Evolutionary conservation across 1,140 invertebrate genomes (phyloP).

Genomic region (Helicoverpa armigera): DNA sequence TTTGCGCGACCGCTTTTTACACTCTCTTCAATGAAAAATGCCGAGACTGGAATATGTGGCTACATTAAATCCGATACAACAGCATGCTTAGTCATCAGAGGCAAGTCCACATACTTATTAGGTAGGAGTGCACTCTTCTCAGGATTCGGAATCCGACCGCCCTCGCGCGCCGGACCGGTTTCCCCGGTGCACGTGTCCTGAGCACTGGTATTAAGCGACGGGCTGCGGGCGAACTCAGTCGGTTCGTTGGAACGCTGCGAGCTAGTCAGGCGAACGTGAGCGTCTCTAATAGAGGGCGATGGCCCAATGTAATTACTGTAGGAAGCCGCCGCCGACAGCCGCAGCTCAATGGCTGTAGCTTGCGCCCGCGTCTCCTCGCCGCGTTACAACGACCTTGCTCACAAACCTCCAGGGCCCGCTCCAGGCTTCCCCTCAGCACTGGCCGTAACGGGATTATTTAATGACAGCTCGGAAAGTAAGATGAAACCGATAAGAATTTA

Average conservation of each 20-base stretch:
- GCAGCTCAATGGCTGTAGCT: slow-evolving; percentile 37
- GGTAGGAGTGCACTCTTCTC: slow-evolving; percentile 40
- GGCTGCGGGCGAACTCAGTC: slow-evolving; percentile 29
- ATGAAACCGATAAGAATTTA: slow-evolving; percentile 26
- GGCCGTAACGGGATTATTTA: slow-evolving; percentile 52
- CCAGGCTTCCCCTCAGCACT: slow-evolving; percentile 30
- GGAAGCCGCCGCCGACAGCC: slow-evolving; percentile 12
- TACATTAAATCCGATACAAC: slow-evolving; percentile 28
- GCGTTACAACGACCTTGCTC: slow-evolving; percentile 31
- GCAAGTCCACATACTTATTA: slow-evolving; percentile 47
- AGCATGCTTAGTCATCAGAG: slow-evolving; percentile 55
- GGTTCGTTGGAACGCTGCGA: slow-evolving; percentile 4
- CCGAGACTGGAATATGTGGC: slow-evolving; percentile 16
- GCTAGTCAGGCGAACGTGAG: slow-evolving; percentile 46
- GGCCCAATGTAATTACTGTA: slow-evolving; percentile 45
- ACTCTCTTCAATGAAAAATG: slow-evolving; percentile 23
- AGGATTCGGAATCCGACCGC: slow-evolving; percentile 51
- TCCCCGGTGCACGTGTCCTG: slow-evolving; percentile 42
- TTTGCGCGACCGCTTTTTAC: slow-evolving; percentile 23
- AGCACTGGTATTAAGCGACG: slow-evolving; percentile 36
- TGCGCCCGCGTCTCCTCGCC: slow-evolving; percentile 23
- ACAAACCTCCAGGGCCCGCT: neutral
- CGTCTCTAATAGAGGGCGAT: slow-evolving; percentile 55
- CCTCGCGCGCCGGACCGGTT: slow-evolving; percentile 51
- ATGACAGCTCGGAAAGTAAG: slow-evolving; percentile 42